Evolutionary conservation across 2,888 invertebrate species (phyloP).

Genomic region (Noctua pronuba): DNA sequence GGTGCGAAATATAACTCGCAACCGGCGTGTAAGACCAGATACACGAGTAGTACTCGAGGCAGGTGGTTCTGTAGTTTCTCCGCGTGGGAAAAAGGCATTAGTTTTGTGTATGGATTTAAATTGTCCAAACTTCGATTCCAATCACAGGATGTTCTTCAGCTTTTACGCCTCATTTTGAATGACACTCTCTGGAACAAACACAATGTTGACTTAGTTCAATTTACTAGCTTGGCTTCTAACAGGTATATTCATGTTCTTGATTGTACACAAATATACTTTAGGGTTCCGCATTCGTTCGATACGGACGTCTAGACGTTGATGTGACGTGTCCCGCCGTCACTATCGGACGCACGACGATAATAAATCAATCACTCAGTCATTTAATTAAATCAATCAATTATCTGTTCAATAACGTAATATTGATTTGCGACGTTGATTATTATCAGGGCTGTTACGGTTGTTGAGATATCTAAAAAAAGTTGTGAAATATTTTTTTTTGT

Average conservation of each 20-base stretch:
- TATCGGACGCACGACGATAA: slow-evolving; percentile 61
- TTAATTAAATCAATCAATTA: slow-evolving; percentile 67
- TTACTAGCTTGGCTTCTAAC: slow-evolving; percentile 20
- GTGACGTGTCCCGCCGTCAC: slow-evolving; percentile 60
- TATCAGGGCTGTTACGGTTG: slow-evolving; percentile 35
- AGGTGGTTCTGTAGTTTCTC: background rate
- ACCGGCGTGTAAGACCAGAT: background rate
- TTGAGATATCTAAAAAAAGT: slow-evolving; percentile 11
- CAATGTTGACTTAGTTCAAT: background rate
- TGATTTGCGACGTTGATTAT: slow-evolving; percentile 61
- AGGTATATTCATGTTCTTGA: slow-evolving; percentile 44
- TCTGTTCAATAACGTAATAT: slow-evolving; percentile 58
- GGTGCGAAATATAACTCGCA: background rate
- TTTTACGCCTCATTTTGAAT: background rate
- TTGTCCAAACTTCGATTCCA: background rate
- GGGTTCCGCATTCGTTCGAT: slow-evolving; percentile 64
- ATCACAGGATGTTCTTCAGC: background rate
- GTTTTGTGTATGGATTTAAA: background rate
- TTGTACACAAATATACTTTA: slow-evolving; percentile 51
- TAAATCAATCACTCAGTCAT: slow-evolving; percentile 65
- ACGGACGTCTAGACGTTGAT: slow-evolving; percentile 60
- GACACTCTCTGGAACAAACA: background rate
- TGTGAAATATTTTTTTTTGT: background rate
- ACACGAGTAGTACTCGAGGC: background rate
- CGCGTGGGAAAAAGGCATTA: background rate